These are phyloP conservation scores for Cynaeus angustus DNA, from an alignment of 2,888 invertebrate species.

Conservation along the genomic window DNA sequence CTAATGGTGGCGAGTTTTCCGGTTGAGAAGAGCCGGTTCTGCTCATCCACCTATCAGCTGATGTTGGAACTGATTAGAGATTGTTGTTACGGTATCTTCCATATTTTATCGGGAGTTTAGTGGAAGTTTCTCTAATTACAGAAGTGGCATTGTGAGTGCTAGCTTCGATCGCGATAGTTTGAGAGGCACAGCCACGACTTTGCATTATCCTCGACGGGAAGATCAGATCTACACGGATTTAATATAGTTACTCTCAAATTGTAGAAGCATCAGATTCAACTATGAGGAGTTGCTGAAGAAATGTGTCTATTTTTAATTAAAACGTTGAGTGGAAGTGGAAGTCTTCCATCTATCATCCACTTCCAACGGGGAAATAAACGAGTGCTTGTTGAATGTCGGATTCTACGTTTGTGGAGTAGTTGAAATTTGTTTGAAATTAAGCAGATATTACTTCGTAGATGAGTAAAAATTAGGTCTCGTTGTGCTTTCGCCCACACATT, in stretches of 20 bases:
- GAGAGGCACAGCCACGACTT: constrained; percentile 55
- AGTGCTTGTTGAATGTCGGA: neutral
- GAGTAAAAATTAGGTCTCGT: neutral
- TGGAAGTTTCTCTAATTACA: constrained; percentile 60
- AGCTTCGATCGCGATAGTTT: constrained; percentile 57
- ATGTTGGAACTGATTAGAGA: constrained; percentile 40
- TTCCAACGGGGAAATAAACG: neutral
- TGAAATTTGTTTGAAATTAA: too few species aligned
- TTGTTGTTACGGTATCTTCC: constrained; percentile 40
- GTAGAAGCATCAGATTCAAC: neutral
- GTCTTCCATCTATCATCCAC: neutral
- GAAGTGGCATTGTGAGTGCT: constrained; percentile 60
- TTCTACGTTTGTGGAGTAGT: too few species aligned
- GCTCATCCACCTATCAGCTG: constrained; percentile 34
- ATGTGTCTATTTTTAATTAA: constrained; percentile 7
- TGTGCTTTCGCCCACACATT: neutral
- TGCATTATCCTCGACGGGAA: constrained; percentile 51
- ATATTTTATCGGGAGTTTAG: constrained; percentile 52
- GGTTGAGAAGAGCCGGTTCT: constrained; percentile 40
- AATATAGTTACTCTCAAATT: constrained; percentile 11
- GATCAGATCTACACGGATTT: constrained; percentile 49
- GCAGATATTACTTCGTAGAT: too few species aligned
- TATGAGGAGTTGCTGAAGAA: neutral
- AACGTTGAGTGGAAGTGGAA: constrained; percentile 2
- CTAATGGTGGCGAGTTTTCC: constrained; percentile 45